Conservation (phyloP, 2,797 vertebrate genomes). For the Manis javanica region DNA sequence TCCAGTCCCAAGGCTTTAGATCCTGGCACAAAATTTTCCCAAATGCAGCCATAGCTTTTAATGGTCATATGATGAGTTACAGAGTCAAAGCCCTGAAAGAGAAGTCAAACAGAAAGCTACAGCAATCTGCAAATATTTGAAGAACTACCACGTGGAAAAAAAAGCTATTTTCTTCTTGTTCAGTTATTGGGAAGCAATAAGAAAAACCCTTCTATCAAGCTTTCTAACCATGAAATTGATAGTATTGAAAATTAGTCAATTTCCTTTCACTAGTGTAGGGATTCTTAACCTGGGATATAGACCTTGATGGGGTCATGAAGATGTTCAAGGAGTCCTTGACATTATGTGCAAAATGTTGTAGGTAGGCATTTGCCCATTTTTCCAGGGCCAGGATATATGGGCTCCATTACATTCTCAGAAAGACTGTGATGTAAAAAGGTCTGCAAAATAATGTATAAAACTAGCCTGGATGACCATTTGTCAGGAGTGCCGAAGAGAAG, state of each 20-base stretch:
- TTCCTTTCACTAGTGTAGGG: neutral
- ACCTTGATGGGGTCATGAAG: neutral
- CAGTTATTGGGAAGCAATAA: neutral
- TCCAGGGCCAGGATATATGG: neutral
- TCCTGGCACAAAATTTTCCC: neutral
- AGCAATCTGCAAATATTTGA: constrained; percentile 1
- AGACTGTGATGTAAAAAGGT: neutral
- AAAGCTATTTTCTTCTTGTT: neutral
- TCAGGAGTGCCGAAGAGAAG: neutral
- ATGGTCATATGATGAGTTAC: neutral
- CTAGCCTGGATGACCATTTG: neutral
- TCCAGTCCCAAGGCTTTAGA: neutral
- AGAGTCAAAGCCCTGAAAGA: neutral
- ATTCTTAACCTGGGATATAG: neutral
- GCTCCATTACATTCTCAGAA: neutral
- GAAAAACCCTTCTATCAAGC: neutral
- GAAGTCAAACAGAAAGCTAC: neutral
- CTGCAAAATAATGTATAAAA: neutral
- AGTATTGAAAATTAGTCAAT: neutral
- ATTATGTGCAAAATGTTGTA: neutral
- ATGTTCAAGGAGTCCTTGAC: neutral
- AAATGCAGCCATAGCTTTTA: neutral
- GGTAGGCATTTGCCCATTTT: neutral
- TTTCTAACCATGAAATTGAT: neutral
- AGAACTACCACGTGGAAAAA: neutral